Base-by-base conservation (phyloP, 2,797 vertebrate species). In the Anas flavirostris region DNA sequence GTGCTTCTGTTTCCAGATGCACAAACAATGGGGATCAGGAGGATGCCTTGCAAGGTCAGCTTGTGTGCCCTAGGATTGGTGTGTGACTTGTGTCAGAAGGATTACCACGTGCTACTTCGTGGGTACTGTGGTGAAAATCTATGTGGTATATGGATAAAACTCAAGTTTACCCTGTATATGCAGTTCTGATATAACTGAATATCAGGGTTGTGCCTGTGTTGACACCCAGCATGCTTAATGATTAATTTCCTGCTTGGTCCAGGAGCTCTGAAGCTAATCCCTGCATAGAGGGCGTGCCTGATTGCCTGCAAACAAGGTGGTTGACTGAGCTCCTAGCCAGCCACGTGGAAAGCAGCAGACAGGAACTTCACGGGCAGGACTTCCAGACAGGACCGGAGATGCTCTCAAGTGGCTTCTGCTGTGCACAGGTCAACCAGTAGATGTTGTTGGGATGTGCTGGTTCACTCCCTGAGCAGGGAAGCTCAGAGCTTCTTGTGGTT, bases 291-390 rank as follows among this genome's bases (percentile, higher is more conserved):
- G 37, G 25, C 2, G 3, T 16, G 15, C 33, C 37, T n/a, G 23
- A 2, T 44, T 68, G 13, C 29, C 22, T 37, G 19, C 18, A 52
- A 35, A 8, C 19, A 35, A 14, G 26, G 17, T 48, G 17, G 16
- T 7, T 21, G 78, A 5, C 18, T 53, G 25, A 43, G 8, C n/a
- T 50, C 21, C 39, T 41, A 72, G 33, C 19, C 84, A 84, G 28
- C 25, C 19, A 58, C 0, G 0, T 55, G 64, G 44, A 73, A 53
- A 84, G 18, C 41, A 58, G 0, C 44, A 53, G 44, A 12, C 0
- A 6, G 78, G 15, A 69, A 9, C 12, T 82, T 43, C 77, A 68
- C 52, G 80, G 35, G 7, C 26, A 28, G 18, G 68, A 41, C 28
- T 80, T 73, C 7, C 1, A 5, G 55, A 21, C 22, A 39, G 26